Conservation (phyloP, 2,888 invertebrate genomes). For the Acanthosoma haemorrhoidale region DNA sequence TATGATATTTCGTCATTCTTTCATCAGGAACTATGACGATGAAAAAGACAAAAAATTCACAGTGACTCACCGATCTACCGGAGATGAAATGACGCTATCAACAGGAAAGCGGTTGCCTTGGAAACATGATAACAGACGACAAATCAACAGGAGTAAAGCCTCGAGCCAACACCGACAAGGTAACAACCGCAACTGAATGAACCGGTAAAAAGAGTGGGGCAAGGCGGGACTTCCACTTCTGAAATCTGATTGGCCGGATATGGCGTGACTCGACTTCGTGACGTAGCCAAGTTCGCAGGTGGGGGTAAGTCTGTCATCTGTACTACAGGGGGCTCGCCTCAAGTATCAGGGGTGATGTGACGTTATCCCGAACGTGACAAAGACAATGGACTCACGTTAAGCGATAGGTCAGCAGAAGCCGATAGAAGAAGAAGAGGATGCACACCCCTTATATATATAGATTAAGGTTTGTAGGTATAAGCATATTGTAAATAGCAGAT, state of each 20-base stretch:
- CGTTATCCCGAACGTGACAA: too few relatives aligned
- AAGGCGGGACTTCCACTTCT: too few relatives aligned
- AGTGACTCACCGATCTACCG: not conserved
- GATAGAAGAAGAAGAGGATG: too few relatives aligned
- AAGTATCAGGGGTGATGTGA: not conserved
- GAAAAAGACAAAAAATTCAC: too few relatives aligned
- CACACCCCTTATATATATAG: too few relatives aligned
- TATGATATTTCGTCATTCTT: too few relatives aligned
- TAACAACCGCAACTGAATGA: not conserved
- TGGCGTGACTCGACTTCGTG: slow-evolving; percentile 17
- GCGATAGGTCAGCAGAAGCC: too few relatives aligned
- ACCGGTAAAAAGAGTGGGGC: not conserved
- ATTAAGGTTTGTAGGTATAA: too few relatives aligned
- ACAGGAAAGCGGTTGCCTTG: slow-evolving; percentile 5
- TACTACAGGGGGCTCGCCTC: not conserved
- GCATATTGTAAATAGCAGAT: too few relatives aligned
- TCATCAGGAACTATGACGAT: too few relatives aligned
- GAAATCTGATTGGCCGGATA: slow-evolving; percentile 11
- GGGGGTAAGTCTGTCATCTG: not conserved
- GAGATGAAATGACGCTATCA: not conserved
- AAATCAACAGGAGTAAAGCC: not conserved
- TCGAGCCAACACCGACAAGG: not conserved
- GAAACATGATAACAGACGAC: slow-evolving; percentile 12
- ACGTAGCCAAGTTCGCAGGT: not conserved
- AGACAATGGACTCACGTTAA: too few relatives aligned